phyloP scores from a whole-genome alignment of 2,888 invertebrate genomes.

The Eristalis pertinax region DNA sequence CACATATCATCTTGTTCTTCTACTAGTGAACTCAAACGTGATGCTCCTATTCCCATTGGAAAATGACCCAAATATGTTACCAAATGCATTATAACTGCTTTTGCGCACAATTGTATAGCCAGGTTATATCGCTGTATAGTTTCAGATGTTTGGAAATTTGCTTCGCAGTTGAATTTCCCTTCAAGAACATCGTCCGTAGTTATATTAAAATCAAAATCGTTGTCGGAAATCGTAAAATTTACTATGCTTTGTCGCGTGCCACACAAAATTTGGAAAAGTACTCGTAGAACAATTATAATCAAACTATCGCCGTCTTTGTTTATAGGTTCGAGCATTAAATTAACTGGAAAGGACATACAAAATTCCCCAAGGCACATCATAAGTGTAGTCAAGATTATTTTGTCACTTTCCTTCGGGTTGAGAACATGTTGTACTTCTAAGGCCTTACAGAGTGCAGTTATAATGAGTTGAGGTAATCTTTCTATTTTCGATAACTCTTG shows the following conservation, averaged over 20 bases:
- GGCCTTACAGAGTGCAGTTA: slow-evolving; percentile 80
- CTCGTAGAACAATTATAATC: slow-evolving; percentile 88
- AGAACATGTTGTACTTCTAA: slow-evolving; percentile 80
- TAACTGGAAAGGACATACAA: slow-evolving; percentile 91
- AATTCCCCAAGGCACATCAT: slow-evolving; percentile 96
- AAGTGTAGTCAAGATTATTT: slow-evolving; percentile 84
- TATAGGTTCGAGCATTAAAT: slow-evolving; percentile 83
- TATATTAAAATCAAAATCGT: slow-evolving; percentile 81
- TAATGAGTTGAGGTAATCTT: slow-evolving; percentile 78
- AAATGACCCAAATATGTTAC: slow-evolving; percentile 97
- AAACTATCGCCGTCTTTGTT: slow-evolving; percentile 81
- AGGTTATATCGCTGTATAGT: slow-evolving; percentile 82
- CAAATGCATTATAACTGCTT: slow-evolving; percentile 88
- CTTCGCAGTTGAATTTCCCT: slow-evolving; percentile 77
- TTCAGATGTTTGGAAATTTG: slow-evolving; percentile 80
- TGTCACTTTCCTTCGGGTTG: slow-evolving; percentile 80
- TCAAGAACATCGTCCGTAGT: slow-evolving; percentile 79
- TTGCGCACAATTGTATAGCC: slow-evolving; percentile 84
- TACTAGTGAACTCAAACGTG: slow-evolving; percentile 93
- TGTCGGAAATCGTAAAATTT: slow-evolving; percentile 79
- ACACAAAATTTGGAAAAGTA: slow-evolving; percentile 81
- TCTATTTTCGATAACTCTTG: slow-evolving; percentile 79
- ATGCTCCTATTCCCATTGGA: slow-evolving; percentile 94
- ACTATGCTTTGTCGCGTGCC: slow-evolving; percentile 79
- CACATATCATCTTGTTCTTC: slow-evolving; percentile 94